phyloP scores from a whole-genome alignment of 2,797 vertebrate species.

The Typhlichthys eigenmanni region DNA sequence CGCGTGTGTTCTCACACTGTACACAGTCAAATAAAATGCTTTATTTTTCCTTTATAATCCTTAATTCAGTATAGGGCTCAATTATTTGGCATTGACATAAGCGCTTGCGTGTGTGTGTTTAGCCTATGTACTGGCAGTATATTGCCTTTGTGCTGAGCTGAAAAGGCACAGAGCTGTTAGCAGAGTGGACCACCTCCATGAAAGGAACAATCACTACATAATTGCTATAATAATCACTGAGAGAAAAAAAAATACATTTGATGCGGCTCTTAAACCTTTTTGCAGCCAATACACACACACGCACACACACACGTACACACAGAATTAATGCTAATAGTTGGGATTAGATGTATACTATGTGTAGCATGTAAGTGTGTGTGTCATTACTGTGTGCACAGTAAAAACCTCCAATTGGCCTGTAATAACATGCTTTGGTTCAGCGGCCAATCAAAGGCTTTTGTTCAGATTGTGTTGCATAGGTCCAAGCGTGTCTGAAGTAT shows the following conservation, averaged over 20 bases:
- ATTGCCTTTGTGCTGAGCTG: conserved; percentile 40
- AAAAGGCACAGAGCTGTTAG: conserved; percentile 38
- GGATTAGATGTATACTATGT: conserved; percentile 72
- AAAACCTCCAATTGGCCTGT: conserved; percentile 62
- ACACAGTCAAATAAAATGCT: no score
- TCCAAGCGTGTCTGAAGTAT: conserved; percentile 60
- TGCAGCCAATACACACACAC: conserved; percentile 36
- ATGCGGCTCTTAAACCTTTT: conserved; percentile 44
- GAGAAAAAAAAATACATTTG: conserved; percentile 40
- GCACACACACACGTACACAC: conserved; percentile 19
- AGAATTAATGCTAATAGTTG: conserved; percentile 61
- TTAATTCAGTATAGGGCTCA: no score
- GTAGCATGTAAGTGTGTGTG: conserved; percentile 68
- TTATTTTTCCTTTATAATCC: no score
- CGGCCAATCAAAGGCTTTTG: conserved; percentile 67
- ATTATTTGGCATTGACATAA: no score
- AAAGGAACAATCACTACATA: conserved; percentile 62
- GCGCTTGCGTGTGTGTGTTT: neutral
- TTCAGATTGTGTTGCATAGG: conserved; percentile 70
- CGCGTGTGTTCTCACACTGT: neutral
- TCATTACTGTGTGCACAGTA: conserved; percentile 51
- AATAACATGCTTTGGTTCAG: conserved; percentile 68
- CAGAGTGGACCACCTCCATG: conserved; percentile 35
- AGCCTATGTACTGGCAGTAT: conserved; percentile 2
- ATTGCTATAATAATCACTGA: conserved; percentile 60